Base-by-base conservation (phyloP, 2,797 vertebrate species). In the Lithobates pipiens region DNA sequence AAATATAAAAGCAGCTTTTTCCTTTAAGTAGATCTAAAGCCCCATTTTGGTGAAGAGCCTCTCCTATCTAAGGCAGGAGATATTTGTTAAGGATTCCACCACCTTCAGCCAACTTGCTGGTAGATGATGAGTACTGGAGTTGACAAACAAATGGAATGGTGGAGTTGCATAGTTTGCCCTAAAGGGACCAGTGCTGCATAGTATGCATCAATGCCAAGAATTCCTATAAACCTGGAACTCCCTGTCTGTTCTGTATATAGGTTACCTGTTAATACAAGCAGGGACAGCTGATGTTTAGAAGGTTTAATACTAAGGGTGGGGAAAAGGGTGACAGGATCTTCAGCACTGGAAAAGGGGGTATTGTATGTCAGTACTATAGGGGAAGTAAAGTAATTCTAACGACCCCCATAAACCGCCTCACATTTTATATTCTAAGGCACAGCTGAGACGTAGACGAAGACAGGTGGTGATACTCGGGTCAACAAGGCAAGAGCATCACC, bases 181-280 rank as follows among this genome's bases (percentile, higher is more conserved):
- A 72, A 61, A 80, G 57, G 71, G 5, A 81, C 71, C 82, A 79
- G 68, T 72, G 89, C 88, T 90, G 89, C 89, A 90, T 91, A 91
- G 91, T 89, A 88, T 85, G 89, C 77, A 77, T 54, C 70, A 10
- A 65, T 65, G 61, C 61, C 61, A 65, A 65, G 61, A 8, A 65
- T 65, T 16, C 50, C 44, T 10, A 46, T 3, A 46, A 46, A 2
- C 16, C 57, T 15, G 57, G 57, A 61, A n/a, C 57, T 61, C 57
- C 57, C 57, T 61, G 57, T 15, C 4, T 61, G 57, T 18, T 18
- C 57, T 15, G 5, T 44, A 16, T 10, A 7, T 54, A 44, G 44
- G 32, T 44, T n/a, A 61, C 9, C 3, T 5, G 32, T 18, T 36
- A 29, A 21, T 68, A 76, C 63, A 57, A n/a, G 9, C 76, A 69